phyloP scores from a whole-genome alignment of 2,113 vertebrate species.

The Solenodon paradoxus region DNA sequence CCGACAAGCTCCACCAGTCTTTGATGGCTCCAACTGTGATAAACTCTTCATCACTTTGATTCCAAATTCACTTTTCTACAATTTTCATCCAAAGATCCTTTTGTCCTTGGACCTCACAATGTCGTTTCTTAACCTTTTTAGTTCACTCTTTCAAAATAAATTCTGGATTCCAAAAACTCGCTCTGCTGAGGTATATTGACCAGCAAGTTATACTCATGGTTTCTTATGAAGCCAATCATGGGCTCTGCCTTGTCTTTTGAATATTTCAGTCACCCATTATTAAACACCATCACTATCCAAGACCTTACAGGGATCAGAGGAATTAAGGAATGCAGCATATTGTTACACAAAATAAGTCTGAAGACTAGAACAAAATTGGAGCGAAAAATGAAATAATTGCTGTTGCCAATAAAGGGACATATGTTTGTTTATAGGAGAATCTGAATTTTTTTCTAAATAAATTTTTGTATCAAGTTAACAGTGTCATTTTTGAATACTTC shows the following conservation, averaged over 20 bases:
- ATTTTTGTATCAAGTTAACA: background rate
- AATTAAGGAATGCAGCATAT: constrained; percentile 65
- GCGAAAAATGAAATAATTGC: background rate
- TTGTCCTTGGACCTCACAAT: background rate
- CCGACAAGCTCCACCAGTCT: background rate
- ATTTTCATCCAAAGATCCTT: constrained; percentile 14
- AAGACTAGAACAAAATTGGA: constrained; percentile 1
- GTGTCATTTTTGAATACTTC: background rate
- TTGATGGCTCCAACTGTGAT: background rate
- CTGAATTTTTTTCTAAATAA: background rate
- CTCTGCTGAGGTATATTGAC: background rate
- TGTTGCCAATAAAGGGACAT: background rate
- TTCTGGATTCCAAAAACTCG: background rate
- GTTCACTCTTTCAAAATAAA: background rate
- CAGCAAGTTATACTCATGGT: background rate
- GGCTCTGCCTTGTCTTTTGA: constrained; percentile 65
- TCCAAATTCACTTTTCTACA: background rate
- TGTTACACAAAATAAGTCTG: constrained; percentile 32
- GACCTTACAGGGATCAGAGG: constrained; percentile 55
- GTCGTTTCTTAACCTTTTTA: background rate
- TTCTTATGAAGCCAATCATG: background rate
- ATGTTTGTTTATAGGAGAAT: background rate
- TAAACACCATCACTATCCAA: constrained; percentile 55
- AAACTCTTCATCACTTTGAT: background rate
- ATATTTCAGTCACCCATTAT: constrained; percentile 66